Percentiles rank a stretch among this genome's conserved stretches.
Conservation (phyloP, 2,113 vertebrate genomes). For the Cyprinodon brontotheroides region DNA sequence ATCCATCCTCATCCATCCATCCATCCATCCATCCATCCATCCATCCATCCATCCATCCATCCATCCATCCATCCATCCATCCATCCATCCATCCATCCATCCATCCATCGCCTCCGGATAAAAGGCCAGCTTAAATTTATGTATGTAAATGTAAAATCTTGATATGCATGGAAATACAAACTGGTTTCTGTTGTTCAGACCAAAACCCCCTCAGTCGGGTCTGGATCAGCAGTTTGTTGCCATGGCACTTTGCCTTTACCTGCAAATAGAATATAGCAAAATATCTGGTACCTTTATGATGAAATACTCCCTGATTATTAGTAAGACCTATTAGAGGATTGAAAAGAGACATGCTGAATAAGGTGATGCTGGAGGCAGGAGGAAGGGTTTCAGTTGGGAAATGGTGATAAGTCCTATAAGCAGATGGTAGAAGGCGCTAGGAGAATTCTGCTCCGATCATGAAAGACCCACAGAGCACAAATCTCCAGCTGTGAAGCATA, state of each 20-base stretch:
- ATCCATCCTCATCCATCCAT: too few relatives aligned
- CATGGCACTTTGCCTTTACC: background rate
- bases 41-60: too few relatives aligned
- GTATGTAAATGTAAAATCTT: too few relatives aligned
- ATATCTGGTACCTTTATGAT: background rate
- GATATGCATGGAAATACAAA: background rate
- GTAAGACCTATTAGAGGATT: slow-evolving; percentile 12
- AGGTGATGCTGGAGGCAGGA: slow-evolving; percentile 17
- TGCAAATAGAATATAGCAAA: background rate
- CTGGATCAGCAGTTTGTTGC: background rate
- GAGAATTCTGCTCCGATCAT: slow-evolving; percentile 34
- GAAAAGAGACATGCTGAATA: background rate
- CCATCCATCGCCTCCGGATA: too few relatives aligned
- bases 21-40: too few relatives aligned
- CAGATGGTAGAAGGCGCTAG: slow-evolving; percentile 50
- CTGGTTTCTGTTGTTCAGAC: background rate
- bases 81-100: too few relatives aligned
- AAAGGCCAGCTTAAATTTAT: too few relatives aligned
- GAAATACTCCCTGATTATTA: slow-evolving; percentile 7
- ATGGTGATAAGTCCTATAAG: slow-evolving; percentile 37
- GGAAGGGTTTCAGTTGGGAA: slow-evolving; percentile 17
- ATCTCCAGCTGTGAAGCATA: slow-evolving; percentile 54
- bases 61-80: too few relatives aligned
- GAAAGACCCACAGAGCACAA: slow-evolving; percentile 40
- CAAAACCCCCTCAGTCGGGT: background rate